Base-by-base conservation (phyloP, 92 coral and sea anemone species). In the Paragorgia papillata region DNA sequence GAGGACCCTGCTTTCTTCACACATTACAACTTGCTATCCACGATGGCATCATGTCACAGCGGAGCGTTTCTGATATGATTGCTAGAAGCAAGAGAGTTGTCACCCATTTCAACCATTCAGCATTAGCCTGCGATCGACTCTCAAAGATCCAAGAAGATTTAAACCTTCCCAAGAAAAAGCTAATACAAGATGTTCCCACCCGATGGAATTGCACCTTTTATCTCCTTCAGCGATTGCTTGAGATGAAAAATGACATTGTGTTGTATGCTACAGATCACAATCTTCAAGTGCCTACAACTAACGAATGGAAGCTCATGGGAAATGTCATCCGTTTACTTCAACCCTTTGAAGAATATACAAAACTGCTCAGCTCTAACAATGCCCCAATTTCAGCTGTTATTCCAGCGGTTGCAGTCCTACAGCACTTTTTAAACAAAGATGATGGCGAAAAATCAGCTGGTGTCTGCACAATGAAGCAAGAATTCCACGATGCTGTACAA, bases 141-240 rank as follows among this genome's bases (percentile, higher is more conserved):
- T 17, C 9, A 30, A 31, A 43, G 25, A 19, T 67, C 19, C 75
- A 67, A 30, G 75, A 37, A 4, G 10, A 67, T 24, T 24, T 40
- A 3, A 53, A 33, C 27, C 58, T 67, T 19, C 56, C 56, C 10
- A 43, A 46, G 35, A 40, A 67, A 4, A 40, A 67, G 56, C 25
- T 67, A 20, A 22, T 67, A 9, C 75, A 67, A 24, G 75, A 67
- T 67, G 75, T 67, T 27, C 17, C 57, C 19, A 67, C 75, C 10
- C 20, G n/a, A 5, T 51, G 58, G 58, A 51, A 51, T n/a, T 5
- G 21, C 17, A 5, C 58, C 58, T 51, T 17, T n/a, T 51, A 51
- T 17, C 5, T 51, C 8, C 26, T 51, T 3, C 21, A 51, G 7
- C 20, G 58, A 3, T n/a, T 51, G 6, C n/a, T 51, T 5, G 58